These are phyloP conservation scores for Turdus rufiventris DNA, from an alignment of 2,113 vertebrate genomes.

Conservation along the genomic window DNA sequence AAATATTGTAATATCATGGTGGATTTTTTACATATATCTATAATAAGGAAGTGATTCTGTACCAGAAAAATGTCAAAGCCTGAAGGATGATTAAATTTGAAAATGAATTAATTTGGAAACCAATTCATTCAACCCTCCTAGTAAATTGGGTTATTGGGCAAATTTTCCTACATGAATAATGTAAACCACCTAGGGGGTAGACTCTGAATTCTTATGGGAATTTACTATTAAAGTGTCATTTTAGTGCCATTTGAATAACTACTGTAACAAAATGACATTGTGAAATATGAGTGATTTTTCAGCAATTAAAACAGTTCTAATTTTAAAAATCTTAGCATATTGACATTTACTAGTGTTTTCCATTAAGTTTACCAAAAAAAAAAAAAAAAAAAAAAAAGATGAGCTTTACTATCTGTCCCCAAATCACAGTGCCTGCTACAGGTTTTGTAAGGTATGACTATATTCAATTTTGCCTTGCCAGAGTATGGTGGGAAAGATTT, in stretches of 20 bases:
- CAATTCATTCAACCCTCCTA: background rate
- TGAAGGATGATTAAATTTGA: background rate
- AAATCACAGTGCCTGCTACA: background rate
- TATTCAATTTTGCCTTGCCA: background rate
- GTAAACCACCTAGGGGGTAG: background rate
- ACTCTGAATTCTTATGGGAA: background rate
- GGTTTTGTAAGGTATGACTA: background rate
- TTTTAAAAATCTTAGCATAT: conserved; percentile 17
- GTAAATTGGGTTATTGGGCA: background rate
- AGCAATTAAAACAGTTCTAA: conserved; percentile 41
- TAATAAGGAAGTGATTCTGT: background rate
- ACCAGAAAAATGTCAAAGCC: background rate
- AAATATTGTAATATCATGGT: background rate
- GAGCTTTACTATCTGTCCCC: background rate
- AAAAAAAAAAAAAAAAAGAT: conserved; percentile 24
- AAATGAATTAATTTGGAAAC: conserved; percentile 25
- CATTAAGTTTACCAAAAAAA: background rate
- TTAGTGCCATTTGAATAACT: conserved; percentile 24
- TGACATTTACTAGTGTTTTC: conserved; percentile 49
- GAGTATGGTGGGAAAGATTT: background rate
- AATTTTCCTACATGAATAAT: background rate
- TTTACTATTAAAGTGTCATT: conserved; percentile 13
- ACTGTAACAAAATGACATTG: conserved; percentile 14
- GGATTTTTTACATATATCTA: background rate
- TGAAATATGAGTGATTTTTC: conserved; percentile 39